Conservation (phyloP, 2,797 vertebrate species). For the Orientallactaga sibirica region DNA sequence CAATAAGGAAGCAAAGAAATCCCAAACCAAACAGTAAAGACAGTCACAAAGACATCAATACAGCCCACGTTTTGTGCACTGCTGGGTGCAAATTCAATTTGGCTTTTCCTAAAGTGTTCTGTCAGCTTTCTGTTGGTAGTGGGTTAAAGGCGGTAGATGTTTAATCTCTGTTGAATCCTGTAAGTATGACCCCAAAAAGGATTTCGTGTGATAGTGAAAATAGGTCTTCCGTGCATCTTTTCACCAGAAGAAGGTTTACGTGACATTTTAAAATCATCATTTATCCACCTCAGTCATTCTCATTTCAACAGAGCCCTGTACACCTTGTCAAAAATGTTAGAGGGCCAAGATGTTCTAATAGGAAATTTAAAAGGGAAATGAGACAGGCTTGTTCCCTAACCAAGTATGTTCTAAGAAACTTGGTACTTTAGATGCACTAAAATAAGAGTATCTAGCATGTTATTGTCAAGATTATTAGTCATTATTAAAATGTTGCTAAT, state of each 20-base stretch:
- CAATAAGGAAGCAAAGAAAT: background rate
- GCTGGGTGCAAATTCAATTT: background rate
- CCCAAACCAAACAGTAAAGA: background rate
- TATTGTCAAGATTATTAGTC: background rate
- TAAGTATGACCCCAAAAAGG: background rate
- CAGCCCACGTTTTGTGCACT: background rate
- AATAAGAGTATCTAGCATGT: slow-evolving; percentile 19
- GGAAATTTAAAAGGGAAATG: slow-evolving; percentile 52
- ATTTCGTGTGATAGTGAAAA: slow-evolving; percentile 43
- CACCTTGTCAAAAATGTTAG: background rate
- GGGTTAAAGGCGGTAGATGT: slow-evolving; percentile 28
- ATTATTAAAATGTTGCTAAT: background rate
- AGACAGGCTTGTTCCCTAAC: background rate
- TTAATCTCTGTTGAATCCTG: slow-evolving; percentile 58
- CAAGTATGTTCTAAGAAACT: slow-evolving; percentile 45
- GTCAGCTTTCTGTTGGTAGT: slow-evolving; percentile 1
- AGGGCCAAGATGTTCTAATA: slow-evolving; percentile 10
- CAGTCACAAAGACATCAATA: background rate
- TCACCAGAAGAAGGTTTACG: slow-evolving; percentile 46
- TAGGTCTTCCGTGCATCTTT: slow-evolving; percentile 38
- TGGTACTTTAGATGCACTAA: slow-evolving; percentile 24
- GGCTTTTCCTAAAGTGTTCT: background rate
- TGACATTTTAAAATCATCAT: slow-evolving; percentile 61
- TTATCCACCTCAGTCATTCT: slow-evolving; percentile 43
- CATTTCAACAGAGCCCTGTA: background rate